Base-by-base conservation (phyloP, 2,888 invertebrate species). In the Apodemia hepburni region DNA sequence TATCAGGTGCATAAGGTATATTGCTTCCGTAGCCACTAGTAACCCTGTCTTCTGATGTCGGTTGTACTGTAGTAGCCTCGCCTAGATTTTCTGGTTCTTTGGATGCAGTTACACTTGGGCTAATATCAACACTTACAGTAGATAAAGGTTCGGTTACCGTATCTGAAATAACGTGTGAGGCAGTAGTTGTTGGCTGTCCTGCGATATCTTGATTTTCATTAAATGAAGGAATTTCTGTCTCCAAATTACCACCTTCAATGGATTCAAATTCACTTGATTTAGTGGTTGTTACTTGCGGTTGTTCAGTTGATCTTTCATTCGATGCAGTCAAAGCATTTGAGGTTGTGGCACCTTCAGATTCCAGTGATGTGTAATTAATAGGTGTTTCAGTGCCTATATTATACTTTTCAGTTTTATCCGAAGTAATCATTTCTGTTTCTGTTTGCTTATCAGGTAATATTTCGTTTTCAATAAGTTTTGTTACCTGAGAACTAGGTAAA, bases 241-340 rank as follows among this genome's bases (percentile, higher is more conserved):
- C 54, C 27, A 54, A 22, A 54, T 54, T 49, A 18, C 2, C 18
- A 49, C 18, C 49, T 18, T 11, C 11, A 49, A 18, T 54, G 15
- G 54, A 15, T 15, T 67, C 62, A 8, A 49, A 12, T 49, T 54
- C 35, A 45, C 47, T 58, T 29, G 63, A 58, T 49, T 65, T 61
- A 49, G 58, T 64, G 22, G 65, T 65, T 47, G 60, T 61, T 60
- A 22, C 5, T 15, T 29, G 7, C 7, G 54, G 54, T 57, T 27
- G 22, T 29, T 29, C 54, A 2, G 54, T 29, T 5, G 15, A 22
- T 57, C 2, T 29, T 29, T 57, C 54, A 29, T 7, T 15, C 15
- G 15, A 7, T 15, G 27, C 2, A 15, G 29, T 57, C 7, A 54
- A 9, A 51, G 12, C 12, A 51, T 22, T 51, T 9, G 11, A 18